Conservation (phyloP, 2,888 invertebrate genomes). For the Cerastoderma edule region DNA sequence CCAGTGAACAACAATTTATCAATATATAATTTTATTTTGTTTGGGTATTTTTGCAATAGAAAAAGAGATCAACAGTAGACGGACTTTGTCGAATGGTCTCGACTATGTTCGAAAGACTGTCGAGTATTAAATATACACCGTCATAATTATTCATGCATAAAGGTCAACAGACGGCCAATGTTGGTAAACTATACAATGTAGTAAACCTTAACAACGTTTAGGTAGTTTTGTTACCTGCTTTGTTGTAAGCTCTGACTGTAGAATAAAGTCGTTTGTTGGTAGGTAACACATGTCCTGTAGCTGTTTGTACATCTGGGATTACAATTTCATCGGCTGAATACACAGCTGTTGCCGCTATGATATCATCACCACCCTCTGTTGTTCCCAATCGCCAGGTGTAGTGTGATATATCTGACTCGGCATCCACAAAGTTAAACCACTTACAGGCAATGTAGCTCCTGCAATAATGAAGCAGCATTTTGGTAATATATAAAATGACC, state of each 20-base stretch:
- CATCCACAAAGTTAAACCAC: constrained; percentile 66
- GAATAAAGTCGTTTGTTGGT: constrained; percentile 42
- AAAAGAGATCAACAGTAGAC: too few species aligned
- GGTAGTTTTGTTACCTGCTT: constrained; percentile 53
- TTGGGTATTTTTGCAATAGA: too few species aligned
- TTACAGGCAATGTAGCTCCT: constrained; percentile 59
- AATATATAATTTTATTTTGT: too few species aligned
- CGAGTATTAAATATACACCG: too few species aligned
- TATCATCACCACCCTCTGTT: constrained; percentile 45
- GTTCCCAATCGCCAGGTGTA: constrained; percentile 69
- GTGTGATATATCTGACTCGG: constrained; percentile 60
- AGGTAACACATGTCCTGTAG: constrained; percentile 28
- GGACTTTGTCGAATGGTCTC: too few species aligned
- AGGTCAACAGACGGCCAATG: too few species aligned
- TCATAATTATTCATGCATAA: too few species aligned
- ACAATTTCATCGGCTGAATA: constrained; percentile 27
- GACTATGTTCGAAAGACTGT: too few species aligned
- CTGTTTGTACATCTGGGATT: constrained; percentile 15
- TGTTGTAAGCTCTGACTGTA: constrained; percentile 62
- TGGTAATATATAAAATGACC: too few species aligned
- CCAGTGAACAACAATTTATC: too few species aligned
- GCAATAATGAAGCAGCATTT: too few species aligned
- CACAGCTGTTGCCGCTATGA: constrained; percentile 38
- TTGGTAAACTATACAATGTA: neutral
- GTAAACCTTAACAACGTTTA: neutral